A percentile compares a stretch with the other conserved stretches of the same genome.
Conservation (phyloP, 2,888 invertebrate genomes). For the Ariolimax columbianus region DNA sequence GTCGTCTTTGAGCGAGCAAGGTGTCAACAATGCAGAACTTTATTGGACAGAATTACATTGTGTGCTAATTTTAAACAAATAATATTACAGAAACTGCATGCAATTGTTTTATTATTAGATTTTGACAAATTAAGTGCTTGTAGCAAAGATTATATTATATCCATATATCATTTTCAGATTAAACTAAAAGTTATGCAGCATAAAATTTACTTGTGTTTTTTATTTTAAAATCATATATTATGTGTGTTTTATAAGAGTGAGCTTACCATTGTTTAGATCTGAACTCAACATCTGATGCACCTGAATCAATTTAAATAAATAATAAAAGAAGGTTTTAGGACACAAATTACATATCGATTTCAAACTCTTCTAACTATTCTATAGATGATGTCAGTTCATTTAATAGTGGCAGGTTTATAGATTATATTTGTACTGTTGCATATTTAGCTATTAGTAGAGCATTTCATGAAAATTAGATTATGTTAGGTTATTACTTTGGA, state of each 20-base stretch:
- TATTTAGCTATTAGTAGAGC: neutral
- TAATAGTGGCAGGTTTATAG: neutral
- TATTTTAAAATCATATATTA: neutral
- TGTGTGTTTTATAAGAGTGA: neutral
- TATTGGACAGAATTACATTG: neutral
- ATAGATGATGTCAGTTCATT: neutral
- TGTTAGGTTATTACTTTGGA: neutral
- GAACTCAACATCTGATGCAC: constrained; percentile 12
- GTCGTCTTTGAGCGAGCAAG: neutral
- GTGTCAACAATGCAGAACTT: constrained; percentile 1
- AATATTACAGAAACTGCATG: neutral
- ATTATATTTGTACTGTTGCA: neutral
- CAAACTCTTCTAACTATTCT: neutral
- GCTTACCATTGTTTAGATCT: neutral
- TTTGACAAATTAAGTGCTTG: neutral
- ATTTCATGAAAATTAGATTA: neutral
- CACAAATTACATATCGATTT: neutral
- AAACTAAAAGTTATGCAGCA: constrained; percentile 14
- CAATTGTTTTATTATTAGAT: neutral
- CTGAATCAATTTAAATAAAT: neutral
- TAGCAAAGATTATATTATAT: neutral
- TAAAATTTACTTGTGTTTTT: neutral
- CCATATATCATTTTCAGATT: neutral
- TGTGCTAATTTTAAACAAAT: neutral
- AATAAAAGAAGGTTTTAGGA: neutral